A percentile compares a stretch with the other conserved stretches of the same genome.
phyloP scores from a whole-genome alignment of 2,113 vertebrate species.

The Anarrhichthys ocellatus region DNA sequence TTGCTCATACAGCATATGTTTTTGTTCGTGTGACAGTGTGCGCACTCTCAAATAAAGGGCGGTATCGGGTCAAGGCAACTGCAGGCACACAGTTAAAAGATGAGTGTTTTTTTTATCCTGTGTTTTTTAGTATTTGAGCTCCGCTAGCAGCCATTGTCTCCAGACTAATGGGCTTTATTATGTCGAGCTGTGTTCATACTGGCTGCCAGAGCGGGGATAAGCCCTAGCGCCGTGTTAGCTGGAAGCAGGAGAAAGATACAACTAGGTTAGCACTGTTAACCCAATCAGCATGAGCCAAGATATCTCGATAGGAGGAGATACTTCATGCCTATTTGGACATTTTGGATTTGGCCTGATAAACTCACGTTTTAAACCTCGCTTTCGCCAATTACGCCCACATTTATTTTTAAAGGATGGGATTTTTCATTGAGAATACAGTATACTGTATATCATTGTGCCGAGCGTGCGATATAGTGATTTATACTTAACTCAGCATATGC shows the following conservation, averaged over 20 bases:
- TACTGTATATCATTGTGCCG: neutral
- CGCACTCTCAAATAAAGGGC: slow-evolving; percentile 17
- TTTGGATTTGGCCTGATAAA: neutral
- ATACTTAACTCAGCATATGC: slow-evolving; percentile 27
- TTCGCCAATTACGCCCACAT: neutral
- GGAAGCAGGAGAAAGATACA: slow-evolving; percentile 67
- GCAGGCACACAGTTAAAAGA: slow-evolving; percentile 49
- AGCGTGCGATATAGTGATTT: neutral
- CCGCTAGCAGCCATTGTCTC: slow-evolving; percentile 73
- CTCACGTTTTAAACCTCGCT: neutral
- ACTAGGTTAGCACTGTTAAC: slow-evolving; percentile 60
- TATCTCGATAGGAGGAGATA: slow-evolving; percentile 23
- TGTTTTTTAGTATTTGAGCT: slow-evolving; percentile 57
- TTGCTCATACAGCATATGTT: slow-evolving; percentile 57
- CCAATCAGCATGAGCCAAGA: slow-evolving; percentile 47
- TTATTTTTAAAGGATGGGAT: neutral
- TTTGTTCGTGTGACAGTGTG: slow-evolving; percentile 1
- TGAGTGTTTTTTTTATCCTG: slow-evolving; percentile 19
- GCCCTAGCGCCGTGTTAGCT: slow-evolving; percentile 60
- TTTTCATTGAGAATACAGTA: neutral
- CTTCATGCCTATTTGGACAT: slow-evolving; percentile 30
- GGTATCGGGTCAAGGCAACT: slow-evolving; percentile 39
- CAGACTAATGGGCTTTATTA: slow-evolving; percentile 82
- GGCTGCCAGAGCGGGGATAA: slow-evolving; percentile 76
- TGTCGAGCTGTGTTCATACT: slow-evolving; percentile 68